These are phyloP conservation scores for Cinclus mexicanus DNA, from an alignment of 2,113 vertebrate species.

Conservation along the genomic window DNA sequence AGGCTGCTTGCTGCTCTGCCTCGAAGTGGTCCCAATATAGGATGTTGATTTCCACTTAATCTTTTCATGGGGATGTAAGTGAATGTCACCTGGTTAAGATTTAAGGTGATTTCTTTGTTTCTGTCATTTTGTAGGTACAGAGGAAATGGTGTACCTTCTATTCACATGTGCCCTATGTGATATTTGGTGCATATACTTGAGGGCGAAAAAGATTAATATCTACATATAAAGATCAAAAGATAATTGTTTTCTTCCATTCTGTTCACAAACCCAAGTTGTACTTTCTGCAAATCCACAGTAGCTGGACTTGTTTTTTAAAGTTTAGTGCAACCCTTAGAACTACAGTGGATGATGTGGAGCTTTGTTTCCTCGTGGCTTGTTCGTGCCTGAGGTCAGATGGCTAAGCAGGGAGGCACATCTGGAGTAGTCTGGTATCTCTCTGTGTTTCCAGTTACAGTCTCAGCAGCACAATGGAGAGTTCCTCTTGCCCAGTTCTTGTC, in stretches of 20 bases:
- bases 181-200: not conserved
- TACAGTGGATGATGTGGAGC: not conserved
- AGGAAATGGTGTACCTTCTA: not conserved
- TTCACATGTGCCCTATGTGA: not conserved
- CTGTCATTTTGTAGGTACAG: not conserved
- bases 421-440: not conserved
- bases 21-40: not conserved
- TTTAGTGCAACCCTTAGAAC: not conserved
- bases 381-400: not conserved
- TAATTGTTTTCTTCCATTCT: not conserved
- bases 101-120: not conserved
- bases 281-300: not conserved
- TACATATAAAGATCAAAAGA: not conserved
- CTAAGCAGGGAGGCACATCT: not conserved
- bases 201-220: not conserved
- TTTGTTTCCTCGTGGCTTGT: not conserved
- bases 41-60: not conserved
- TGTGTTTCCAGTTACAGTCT: not conserved
- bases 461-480: not conserved
- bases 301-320: not conserved
- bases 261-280: not conserved
- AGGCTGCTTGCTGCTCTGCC: not conserved
- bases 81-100: not conserved
- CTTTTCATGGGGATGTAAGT: not conserved
- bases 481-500: not conserved